Evolutionary conservation across 2,797 vertebrate genomes (phyloP), one percentile per base, ranked within the genome.

Genomic region (Nannoperca obscura): DNA sequence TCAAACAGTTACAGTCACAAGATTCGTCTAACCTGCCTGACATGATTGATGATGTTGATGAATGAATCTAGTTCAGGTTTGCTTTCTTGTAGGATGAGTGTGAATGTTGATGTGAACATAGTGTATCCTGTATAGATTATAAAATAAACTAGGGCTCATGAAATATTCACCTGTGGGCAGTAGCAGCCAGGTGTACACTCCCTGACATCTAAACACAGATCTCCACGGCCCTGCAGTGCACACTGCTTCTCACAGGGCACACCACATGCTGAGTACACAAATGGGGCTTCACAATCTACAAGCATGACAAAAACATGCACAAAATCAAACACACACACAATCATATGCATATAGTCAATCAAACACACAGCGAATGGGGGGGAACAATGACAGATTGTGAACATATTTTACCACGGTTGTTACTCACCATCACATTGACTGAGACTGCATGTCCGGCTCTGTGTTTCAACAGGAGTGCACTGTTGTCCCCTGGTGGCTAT

Each of bases 161-260:
- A 54, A 54, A 34, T 30, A 19, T 22, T 71, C 13, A 97, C 97
- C 97, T 95, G 77, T 0, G 96, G 96, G 85, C 97, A 98, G 93
- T 96, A 97, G 87, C 97, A 98, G 71, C 97, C 97, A 0, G 96
- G 94, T 17, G 93, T 94, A 75, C 97, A 98, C 44, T 88, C 86
- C 0, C 72, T 84, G 38, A 84, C 85, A 3, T 90, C 94, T 3
- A 60, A 72, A 85, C 97, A 98, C 47, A 89, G 84, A 24, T 89
- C 86, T 1, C 1, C 50, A 15, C 57, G 90, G 49, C 87, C 90
- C 58, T 69, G 87, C 47, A 96, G 92, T 12, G 90, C 87, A 85
- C 97, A 98, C 61, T 95, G 96, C 68, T 94, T 91, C n/a, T 95
- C 86, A 70, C 97, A 97, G 22, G 96, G 96, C 0, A 91, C 85